Base-by-base conservation (phyloP, 2,888 invertebrate genomes). In the Melinopterus prodromus region DNA sequence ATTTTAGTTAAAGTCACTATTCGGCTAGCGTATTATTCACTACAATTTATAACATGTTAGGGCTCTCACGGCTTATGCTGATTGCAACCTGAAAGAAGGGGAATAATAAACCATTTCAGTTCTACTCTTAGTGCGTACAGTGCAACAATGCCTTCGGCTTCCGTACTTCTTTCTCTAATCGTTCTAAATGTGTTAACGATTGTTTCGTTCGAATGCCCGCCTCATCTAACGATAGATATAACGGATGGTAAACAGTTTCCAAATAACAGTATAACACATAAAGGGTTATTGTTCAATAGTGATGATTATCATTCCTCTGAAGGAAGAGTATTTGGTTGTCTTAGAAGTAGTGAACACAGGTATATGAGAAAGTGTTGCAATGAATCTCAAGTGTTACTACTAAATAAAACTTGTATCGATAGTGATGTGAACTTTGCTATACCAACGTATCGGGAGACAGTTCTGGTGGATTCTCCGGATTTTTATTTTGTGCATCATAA, bases 321-420 rank as follows among this genome's bases (percentile, higher is more conserved):
- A 9, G 74, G 74, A 7, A 79, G 38, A n/a, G 5, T 36, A 69
- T 74, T 53, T 36, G 79, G 79, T 14, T 79, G 79, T 69, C 9
- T 71, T 71, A 77, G 77, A 26, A 26, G 26, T 15, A 72, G 16
- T 69, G 36, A 16, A 0, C 70, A 74, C 15, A 77, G 74, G 26
- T 79, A 69, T 36, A 72, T 79, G 9, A 71, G 70, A 35, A 79
- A 79, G 70, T 79, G 79, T 74, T 79, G 79, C 26, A 37, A 2
- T 6, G 69, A 74, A 7, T 74, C 74, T n/a, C 74, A 74, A 74
- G 15, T 69, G 14, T 71, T 71, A 71, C 6, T 71, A 12, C 12
- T 35, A n/a, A 35, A 74, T 74, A 74, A 74, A 36, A 35, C 74
- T n/a, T 74, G 74, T 74, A 15, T 6, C n/a, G 74, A 74, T 74